Evolutionary conservation across 2,888 invertebrate genomes (phyloP).

Genomic region (Automeris io): DNA sequence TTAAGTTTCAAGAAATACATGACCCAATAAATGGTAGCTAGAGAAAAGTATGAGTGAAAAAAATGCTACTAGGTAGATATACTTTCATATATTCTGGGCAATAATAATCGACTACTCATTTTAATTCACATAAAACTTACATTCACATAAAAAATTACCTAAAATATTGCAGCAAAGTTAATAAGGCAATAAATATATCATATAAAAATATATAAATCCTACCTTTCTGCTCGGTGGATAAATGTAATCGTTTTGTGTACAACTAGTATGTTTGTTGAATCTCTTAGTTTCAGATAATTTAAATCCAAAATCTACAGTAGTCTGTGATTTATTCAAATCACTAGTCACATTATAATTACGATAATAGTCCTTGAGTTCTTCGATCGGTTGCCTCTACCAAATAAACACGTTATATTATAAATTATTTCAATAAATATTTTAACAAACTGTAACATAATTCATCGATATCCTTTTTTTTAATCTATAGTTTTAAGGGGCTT

Average conservation of each 20-base stretch:
- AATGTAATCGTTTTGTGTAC: constrained; percentile 43
- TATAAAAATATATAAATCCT: constrained; percentile 14
- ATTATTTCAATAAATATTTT: not conserved
- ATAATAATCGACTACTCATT: too few species aligned
- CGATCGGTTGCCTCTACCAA: constrained; percentile 36
- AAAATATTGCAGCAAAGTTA: too few species aligned
- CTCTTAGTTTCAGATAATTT: constrained; percentile 44
- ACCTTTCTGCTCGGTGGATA: constrained; percentile 49
- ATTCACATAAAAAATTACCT: too few species aligned
- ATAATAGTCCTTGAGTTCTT: constrained; percentile 39
- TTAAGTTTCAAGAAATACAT: too few species aligned
- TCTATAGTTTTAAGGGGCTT: not conserved
- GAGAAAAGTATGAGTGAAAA: too few species aligned
- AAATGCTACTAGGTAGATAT: too few species aligned
- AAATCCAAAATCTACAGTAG: constrained; percentile 35
- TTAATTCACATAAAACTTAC: too few species aligned
- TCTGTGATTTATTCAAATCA: constrained; percentile 42
- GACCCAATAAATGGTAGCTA: too few species aligned
- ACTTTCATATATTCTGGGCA: too few species aligned
- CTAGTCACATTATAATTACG: constrained; percentile 48
- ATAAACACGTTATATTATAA: not conserved
- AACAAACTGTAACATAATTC: not conserved
- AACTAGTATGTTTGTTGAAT: constrained; percentile 51
- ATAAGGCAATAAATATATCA: too few species aligned
- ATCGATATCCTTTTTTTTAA: not conserved